Conservation (phyloP, 2,797 vertebrate genomes). For the Melanotaenia maccullochi region DNA sequence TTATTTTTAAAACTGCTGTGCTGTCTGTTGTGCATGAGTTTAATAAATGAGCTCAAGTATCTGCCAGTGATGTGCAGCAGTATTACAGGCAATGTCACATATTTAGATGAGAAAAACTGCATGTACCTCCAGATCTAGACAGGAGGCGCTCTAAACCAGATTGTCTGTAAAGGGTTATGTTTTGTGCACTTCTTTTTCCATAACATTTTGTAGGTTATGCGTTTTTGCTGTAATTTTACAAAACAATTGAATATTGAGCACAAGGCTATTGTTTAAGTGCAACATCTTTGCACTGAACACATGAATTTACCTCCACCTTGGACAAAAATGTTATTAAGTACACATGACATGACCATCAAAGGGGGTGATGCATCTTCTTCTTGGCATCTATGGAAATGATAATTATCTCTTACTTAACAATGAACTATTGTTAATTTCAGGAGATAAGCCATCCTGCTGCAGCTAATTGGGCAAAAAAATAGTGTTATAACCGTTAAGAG, state of each 20-base stretch:
- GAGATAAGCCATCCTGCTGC: neutral
- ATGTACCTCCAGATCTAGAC: neutral
- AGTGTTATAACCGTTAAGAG: neutral
- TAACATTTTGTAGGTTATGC: neutral
- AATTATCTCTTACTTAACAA: neutral
- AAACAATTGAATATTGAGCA: neutral
- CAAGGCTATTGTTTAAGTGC: no score
- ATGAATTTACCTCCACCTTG: no score
- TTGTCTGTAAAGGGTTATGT: neutral
- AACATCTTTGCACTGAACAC: no score
- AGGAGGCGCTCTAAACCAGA: neutral
- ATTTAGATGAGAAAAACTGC: neutral
- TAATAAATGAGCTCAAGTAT: neutral
- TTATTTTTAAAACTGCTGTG: neutral
- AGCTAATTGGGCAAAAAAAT: neutral
- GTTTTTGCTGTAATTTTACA: neutral
- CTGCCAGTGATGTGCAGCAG: neutral
- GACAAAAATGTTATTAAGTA: no score
- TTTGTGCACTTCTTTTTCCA: no score
- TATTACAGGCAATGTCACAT: neutral
- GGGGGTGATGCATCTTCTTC: no score
- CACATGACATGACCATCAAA: no score
- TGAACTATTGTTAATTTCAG: no score
- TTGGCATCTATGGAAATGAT: neutral
- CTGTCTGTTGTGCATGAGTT: neutral